Evolutionary conservation across 2,888 invertebrate genomes (phyloP).

Genomic region (Athripsodes cinereus): DNA sequence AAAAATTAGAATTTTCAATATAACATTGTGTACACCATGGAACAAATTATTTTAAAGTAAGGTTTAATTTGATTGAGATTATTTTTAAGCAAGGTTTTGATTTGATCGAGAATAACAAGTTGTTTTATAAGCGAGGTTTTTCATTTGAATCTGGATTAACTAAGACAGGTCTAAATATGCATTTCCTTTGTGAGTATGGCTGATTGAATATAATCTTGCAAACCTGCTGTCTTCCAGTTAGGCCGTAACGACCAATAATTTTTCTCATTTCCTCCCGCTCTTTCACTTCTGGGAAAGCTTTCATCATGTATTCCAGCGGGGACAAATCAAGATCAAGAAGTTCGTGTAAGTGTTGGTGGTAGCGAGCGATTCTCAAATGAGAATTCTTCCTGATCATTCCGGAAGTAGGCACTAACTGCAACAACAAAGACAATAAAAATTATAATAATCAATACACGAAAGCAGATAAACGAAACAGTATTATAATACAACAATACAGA

Average conservation of each 20-base stretch:
- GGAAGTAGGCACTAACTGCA: conserved; percentile 79
- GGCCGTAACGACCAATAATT: conserved; percentile 96
- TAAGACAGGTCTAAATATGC: too few relatives aligned
- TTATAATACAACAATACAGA: not conserved
- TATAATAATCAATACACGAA: too few relatives aligned
- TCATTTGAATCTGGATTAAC: too few relatives aligned
- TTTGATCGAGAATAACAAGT: too few relatives aligned
- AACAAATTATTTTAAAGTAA: too few relatives aligned
- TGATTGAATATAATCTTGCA: not conserved
- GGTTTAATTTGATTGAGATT: too few relatives aligned
- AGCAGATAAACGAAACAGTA: not conserved
- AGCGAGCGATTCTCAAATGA: conserved; percentile 93
- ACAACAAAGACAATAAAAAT: not conserved
- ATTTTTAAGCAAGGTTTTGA: too few relatives aligned
- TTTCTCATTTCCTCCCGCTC: conserved; percentile 99
- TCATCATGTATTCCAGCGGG: conserved; percentile 98
- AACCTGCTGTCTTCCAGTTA: conserved; percentile 94
- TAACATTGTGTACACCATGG: too few relatives aligned
- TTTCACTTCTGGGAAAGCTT: conserved; percentile 91
- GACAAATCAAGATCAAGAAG: conserved; percentile 89
- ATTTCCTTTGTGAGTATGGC: too few relatives aligned
- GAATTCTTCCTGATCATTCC: conserved; percentile 99
- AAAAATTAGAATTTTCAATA: too few relatives aligned
- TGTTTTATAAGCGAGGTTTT: too few relatives aligned
- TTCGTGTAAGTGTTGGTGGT: conserved; percentile 98